Evolutionary conservation across 2,888 invertebrate genomes (phyloP).

Genomic region (Noctua janthina): DNA sequence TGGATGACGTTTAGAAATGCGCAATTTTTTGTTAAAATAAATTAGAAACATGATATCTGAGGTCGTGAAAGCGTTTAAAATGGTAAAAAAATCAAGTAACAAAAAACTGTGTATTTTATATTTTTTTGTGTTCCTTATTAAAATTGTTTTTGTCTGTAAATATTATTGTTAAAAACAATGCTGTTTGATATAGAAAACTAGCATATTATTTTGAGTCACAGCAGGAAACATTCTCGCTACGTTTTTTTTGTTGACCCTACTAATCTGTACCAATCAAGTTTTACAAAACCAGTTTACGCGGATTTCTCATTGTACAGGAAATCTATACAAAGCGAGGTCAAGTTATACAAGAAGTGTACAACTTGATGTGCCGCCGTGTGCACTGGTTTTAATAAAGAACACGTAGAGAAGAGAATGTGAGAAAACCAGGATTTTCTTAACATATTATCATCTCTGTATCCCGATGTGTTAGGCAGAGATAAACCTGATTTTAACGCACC

Average conservation of each 20-base stretch:
- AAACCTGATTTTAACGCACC: background rate
- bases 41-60: background rate
- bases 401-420: background rate
- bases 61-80: background rate
- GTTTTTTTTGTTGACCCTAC: background rate
- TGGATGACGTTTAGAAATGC: slow-evolving; percentile 30
- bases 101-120: slow-evolving; percentile 36
- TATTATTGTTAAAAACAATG: slow-evolving; percentile 55
- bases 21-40: slow-evolving; percentile 20
- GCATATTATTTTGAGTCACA: background rate
- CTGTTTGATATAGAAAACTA: slow-evolving; percentile 14
- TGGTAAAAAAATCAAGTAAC: background rate
- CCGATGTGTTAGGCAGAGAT: background rate
- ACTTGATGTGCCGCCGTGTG: too few relatives aligned
- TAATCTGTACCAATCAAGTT: too few relatives aligned
- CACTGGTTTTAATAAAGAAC: background rate
- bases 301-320: too few relatives aligned
- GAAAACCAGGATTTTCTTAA: background rate
- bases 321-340: too few relatives aligned
- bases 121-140: slow-evolving; percentile 48
- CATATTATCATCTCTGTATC: background rate
- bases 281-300: too few relatives aligned
- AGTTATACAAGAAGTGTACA: too few relatives aligned
- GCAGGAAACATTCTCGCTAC: too few relatives aligned
- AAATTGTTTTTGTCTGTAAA: slow-evolving; percentile 50